These are phyloP conservation scores for Ips nitidus DNA, from an alignment of 1,140 invertebrate species.

Conservation along the genomic window DNA sequence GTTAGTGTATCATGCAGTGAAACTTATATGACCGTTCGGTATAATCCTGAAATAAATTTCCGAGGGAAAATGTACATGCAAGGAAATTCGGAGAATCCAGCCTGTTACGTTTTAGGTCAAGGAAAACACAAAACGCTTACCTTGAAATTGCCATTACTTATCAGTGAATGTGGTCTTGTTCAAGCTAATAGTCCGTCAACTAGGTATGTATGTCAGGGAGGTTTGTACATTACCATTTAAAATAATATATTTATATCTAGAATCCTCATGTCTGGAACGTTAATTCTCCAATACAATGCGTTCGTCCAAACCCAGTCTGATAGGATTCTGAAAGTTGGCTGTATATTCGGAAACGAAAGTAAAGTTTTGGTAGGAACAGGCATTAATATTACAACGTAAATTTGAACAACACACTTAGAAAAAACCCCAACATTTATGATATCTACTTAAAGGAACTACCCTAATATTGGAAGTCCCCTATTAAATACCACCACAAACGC, in stretches of 20 bases:
- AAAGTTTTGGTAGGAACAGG: slow-evolving; percentile 49
- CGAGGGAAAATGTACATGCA: slow-evolving; percentile 63
- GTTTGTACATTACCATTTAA: background rate
- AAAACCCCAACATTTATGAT: background rate
- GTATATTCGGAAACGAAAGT: slow-evolving; percentile 54
- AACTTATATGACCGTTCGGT: slow-evolving; percentile 58
- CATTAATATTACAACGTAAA: slow-evolving; percentile 47
- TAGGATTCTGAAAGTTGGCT: slow-evolving; percentile 65
- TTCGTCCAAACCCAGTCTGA: slow-evolving; percentile 67
- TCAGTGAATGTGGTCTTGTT: slow-evolving; percentile 43
- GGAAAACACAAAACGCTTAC: slow-evolving; percentile 36
- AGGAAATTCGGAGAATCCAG: slow-evolving; percentile 57
- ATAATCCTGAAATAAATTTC: slow-evolving; percentile 59
- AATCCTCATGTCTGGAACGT: slow-evolving; percentile 62
- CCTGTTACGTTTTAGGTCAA: slow-evolving; percentile 53
- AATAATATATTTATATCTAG: slow-evolving; percentile 45
- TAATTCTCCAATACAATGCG: slow-evolving; percentile 67
- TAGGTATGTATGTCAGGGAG: slow-evolving; percentile 34
- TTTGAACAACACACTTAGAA: slow-evolving; percentile 17
- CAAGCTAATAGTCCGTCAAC: slow-evolving; percentile 41
- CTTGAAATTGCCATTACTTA: slow-evolving; percentile 41
- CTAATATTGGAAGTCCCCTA: slow-evolving; percentile 40
- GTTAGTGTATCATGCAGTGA: slow-evolving; percentile 62
- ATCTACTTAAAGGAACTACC: slow-evolving; percentile 22
- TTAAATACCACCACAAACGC: slow-evolving; percentile 39